Evolutionary conservation across 1,140 invertebrate genomes (phyloP), one percentile per base, ranked within the genome.

Genomic region (Zaprionus taronus): DNA sequence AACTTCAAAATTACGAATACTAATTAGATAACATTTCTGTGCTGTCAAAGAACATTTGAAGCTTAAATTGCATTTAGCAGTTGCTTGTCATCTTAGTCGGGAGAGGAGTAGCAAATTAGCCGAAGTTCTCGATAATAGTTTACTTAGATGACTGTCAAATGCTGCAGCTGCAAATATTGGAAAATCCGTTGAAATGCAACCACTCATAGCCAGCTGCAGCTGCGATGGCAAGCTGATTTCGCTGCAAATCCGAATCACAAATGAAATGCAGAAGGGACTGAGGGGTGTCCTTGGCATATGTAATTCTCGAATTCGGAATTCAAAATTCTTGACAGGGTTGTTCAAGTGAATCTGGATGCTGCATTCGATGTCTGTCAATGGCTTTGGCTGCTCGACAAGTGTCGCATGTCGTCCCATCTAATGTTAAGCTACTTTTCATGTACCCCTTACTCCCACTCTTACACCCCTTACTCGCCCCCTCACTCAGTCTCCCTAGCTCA

Each of bases 351-450:
- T 34, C 55, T 67, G 26, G 34, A 71, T 57, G 53, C 69, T 73
- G 72, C 75, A 68, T 60, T 76, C 71, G 57, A 64, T 84, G 61
- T 62, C 74, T 89, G 81, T 87, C 84, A 79, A 73, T 89, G 74
- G 71, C 38, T 60, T 56, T 56, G 70, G 60, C 68, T 77, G 64
- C 63, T 44, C 73, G 75, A 89, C 84, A 84, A 87, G 84, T 87
- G 84, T 89, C 81, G 84, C 80, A 81, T 89, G 84, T 87, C 79
- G 78, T 79, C 34, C 84, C 70, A 70, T 84, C 81, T 84, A 84
- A 84, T 87, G 84, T 90, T 81, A 84, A 87, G 84, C 85, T 79
- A 87, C 84, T 87, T 87, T 87, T 87, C 84, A 89, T 87, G 84
- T 87, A 83, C 82, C 81, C 41, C 47, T 57, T 11, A 51, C 44